phyloP scores from a whole-genome alignment of 37 sponge, comb jelly and placozoan species.

The Dysidea cf. avara region DNA sequence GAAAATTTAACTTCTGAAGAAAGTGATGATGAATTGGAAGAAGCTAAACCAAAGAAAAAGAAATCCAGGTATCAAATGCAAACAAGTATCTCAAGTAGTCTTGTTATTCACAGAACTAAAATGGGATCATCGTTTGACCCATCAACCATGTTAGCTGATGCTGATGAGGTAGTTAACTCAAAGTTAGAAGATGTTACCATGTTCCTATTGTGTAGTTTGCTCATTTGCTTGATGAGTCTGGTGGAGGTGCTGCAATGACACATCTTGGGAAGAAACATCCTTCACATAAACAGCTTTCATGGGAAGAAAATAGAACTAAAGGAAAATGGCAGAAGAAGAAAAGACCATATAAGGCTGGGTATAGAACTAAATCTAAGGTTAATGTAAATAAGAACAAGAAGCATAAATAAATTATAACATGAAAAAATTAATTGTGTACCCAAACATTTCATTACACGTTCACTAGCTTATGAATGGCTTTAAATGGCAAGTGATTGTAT shows the following conservation, averaged over 20 bases:
- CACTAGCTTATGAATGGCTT: too few relatives aligned
- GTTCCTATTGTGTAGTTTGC: slow-evolving; percentile 33
- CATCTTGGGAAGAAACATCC: neutral
- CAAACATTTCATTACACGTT: too few relatives aligned
- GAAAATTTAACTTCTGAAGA: slow-evolving; percentile 64
- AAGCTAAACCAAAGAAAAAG: slow-evolving; percentile 8
- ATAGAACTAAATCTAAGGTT: too few relatives aligned
- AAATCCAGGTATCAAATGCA: slow-evolving; percentile 20
- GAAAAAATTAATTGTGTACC: too few relatives aligned
- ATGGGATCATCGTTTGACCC: slow-evolving; percentile 18
- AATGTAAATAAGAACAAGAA: too few relatives aligned
- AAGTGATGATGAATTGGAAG: slow-evolving; percentile 27
- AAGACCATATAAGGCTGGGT: neutral
- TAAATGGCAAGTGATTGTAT: too few relatives aligned
- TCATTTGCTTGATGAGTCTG: slow-evolving; percentile 43
- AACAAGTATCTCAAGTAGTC: neutral
- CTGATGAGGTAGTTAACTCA: slow-evolving; percentile 56
- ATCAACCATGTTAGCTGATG: slow-evolving; percentile 68
- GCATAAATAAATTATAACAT: too few relatives aligned
- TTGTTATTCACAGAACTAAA: neutral
- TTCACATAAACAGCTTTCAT: slow-evolving; percentile 40
- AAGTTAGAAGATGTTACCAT: neutral
- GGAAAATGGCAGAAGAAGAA: neutral
- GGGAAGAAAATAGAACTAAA: slow-evolving; percentile 35
- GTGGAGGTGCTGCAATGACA: neutral